phyloP scores from a whole-genome alignment of 1,140 invertebrate genomes.

The Nebria ingens region DNA sequence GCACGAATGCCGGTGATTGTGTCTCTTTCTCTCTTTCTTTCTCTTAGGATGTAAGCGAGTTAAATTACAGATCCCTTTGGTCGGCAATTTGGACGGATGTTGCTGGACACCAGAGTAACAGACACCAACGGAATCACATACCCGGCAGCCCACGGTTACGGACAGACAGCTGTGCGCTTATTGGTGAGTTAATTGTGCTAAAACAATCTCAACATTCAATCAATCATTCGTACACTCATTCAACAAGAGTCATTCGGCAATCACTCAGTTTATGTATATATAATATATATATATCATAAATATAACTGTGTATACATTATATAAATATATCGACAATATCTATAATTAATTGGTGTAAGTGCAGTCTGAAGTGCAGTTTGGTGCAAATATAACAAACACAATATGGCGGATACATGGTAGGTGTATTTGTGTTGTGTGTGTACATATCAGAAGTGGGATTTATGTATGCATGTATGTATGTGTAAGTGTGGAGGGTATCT shows the following conservation, averaged over 20 bases:
- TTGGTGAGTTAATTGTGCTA: not conserved
- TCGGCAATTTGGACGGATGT: no score
- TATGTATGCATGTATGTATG: not conserved
- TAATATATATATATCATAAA: conserved; percentile 8
- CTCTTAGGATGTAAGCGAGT: no score
- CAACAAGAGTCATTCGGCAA: not conserved
- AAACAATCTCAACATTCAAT: not conserved
- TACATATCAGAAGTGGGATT: not conserved
- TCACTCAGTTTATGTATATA: not conserved
- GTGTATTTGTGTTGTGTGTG: not conserved
- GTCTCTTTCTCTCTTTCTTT: conserved; percentile 6
- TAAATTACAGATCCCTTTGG: no score
- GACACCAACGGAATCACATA: no score
- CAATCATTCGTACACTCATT: not conserved
- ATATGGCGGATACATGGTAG: not conserved
- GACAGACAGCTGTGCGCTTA: not conserved
- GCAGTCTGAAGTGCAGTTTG: conserved; percentile 6
- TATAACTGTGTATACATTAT: conserved; percentile 4
- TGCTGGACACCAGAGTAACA: no score
- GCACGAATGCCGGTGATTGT: not conserved
- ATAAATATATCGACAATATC: conserved; percentile 3
- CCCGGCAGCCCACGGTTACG: not conserved
- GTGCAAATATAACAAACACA: conserved; percentile 3
- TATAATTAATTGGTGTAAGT: conserved; percentile 9
- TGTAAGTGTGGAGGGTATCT: not conserved